Conservation (phyloP, 2,888 invertebrate genomes). For the Tetrapedia diversipes region DNA sequence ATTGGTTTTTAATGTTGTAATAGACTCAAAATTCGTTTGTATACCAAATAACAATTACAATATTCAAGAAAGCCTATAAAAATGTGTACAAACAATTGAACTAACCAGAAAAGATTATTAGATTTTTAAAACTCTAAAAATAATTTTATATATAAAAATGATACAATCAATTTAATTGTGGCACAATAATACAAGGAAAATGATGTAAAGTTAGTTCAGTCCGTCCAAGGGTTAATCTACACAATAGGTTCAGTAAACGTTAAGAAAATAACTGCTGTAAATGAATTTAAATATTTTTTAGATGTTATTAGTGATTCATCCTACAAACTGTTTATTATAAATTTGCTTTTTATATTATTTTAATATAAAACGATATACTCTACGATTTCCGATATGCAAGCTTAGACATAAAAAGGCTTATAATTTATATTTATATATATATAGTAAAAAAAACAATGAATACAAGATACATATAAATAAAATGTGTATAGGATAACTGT, state of each 20-base stretch:
- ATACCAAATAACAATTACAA: conserved; percentile 3
- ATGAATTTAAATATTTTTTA: conserved; percentile 55
- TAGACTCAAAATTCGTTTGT: not conserved
- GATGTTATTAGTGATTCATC: conserved; percentile 32
- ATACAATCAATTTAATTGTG: conserved; percentile 60
- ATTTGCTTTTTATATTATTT: conserved; percentile 55
- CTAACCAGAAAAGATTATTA: conserved; percentile 22
- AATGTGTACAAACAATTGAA: conserved; percentile 32
- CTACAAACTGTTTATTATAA: conserved; percentile 36
- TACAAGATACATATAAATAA: conserved; percentile 25
- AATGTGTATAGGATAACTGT: conserved; percentile 45
- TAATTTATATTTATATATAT: conserved; percentile 39
- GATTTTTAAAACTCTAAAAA: conserved; percentile 32
- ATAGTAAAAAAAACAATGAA: not conserved
- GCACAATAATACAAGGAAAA: conserved; percentile 48
- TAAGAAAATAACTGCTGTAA: conserved; percentile 41
- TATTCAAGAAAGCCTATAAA: conserved; percentile 16
- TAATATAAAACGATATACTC: conserved; percentile 10
- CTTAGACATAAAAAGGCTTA: conserved; percentile 26
- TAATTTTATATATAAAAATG: conserved; percentile 51
- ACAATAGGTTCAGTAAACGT: conserved; percentile 52
- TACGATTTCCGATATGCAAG: conserved; percentile 18
- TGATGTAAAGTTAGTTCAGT: conserved; percentile 63
- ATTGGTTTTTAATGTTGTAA: not conserved
- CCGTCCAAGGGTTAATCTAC: conserved; percentile 70